phyloP scores from a whole-genome alignment of 2,888 invertebrate genomes.

The Noctua janthina region DNA sequence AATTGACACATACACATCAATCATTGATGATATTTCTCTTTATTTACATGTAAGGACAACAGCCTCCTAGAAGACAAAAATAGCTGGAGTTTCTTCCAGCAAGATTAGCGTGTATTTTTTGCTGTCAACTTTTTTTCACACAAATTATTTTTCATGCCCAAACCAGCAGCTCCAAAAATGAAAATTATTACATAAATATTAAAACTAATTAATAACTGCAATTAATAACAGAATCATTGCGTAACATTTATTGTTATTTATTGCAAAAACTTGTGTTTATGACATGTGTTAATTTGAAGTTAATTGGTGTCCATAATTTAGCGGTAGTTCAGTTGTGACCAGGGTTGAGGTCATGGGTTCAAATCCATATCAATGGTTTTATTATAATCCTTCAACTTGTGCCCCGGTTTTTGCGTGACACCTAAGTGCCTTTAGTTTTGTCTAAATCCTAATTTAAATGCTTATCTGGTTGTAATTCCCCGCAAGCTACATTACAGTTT shows the following conservation, averaged over 20 bases:
- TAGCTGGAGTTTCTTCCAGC: background rate
- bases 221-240: conserved; percentile 18
- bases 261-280: conserved; percentile 36
- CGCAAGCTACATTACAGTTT: too few species aligned
- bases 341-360: background rate
- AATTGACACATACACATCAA: background rate
- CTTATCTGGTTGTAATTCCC: background rate
- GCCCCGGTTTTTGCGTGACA: background rate
- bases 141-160: background rate
- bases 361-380: background rate
- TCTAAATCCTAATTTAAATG: background rate
- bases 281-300: conserved; percentile 38
- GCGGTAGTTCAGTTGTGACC: background rate
- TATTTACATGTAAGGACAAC: background rate
- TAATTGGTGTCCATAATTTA: conserved; percentile 34
- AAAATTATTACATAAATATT: conserved; percentile 1
- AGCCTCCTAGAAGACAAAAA: background rate
- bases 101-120: background rate
- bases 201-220: conserved; percentile 20
- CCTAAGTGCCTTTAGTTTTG: background rate
- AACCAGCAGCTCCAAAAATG: background rate
- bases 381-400: background rate
- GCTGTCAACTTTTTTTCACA: background rate
- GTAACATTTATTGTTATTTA: conserved; percentile 29
- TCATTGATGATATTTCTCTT: background rate